These are phyloP conservation scores for Drosophila arawakana DNA, from an alignment of 1,140 invertebrate species.

Conservation along the genomic window DNA sequence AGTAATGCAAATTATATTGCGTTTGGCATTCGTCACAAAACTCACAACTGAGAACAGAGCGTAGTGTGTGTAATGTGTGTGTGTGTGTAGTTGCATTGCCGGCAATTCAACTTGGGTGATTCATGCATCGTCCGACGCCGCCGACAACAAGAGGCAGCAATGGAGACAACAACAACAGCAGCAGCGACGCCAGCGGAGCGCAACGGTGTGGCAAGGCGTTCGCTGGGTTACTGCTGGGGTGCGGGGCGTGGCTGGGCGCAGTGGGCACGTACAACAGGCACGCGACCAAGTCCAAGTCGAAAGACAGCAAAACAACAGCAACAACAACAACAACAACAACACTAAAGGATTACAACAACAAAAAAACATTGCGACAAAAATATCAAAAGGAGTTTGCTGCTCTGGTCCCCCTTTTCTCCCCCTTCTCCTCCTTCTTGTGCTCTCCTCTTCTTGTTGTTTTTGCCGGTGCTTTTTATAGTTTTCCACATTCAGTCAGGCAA, in stretches of 20 bases:
- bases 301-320: slow-evolving; percentile 23
- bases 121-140: slow-evolving; percentile 36
- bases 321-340: slow-evolving; percentile 15
- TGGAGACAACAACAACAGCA: slow-evolving; percentile 26
- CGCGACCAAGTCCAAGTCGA: slow-evolving; percentile 67
- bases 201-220: slow-evolving; percentile 35
- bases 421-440: too few species aligned
- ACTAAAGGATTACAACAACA: slow-evolving; percentile 41
- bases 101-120: slow-evolving; percentile 41
- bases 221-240: neutral
- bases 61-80: neutral
- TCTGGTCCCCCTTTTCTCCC: neutral
- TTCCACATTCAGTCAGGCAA: slow-evolving; percentile 46
- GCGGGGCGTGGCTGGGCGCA: slow-evolving; percentile 3
- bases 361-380: slow-evolving; percentile 45
- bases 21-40: slow-evolving; percentile 30
- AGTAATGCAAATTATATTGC: slow-evolving; percentile 46
- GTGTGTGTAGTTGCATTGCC: slow-evolving; percentile 36
- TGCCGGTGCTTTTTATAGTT: slow-evolving; percentile 54
- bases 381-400: slow-evolving; percentile 47
- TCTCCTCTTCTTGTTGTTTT: neutral
- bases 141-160: slow-evolving; percentile 17
- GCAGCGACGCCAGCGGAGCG: slow-evolving; percentile 46
- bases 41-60: slow-evolving; percentile 17
- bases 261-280: slow-evolving; percentile 45